Evolutionary conservation across 2,113 vertebrate species (phyloP).

Genomic region (Carassius gibelio): DNA sequence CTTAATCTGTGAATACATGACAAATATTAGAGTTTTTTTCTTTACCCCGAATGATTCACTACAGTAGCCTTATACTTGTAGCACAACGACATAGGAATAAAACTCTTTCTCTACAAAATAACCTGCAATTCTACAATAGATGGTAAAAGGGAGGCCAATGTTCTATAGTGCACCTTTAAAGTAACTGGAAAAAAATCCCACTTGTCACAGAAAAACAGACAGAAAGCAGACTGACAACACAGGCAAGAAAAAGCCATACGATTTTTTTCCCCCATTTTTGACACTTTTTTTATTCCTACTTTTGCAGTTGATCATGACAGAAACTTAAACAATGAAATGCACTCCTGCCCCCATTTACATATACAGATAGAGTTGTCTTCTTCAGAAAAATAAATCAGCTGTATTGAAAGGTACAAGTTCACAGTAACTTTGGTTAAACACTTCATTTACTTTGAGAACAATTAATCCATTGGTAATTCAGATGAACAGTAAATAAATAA

Average conservation of each 20-base stretch:
- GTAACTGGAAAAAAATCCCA: too few species aligned
- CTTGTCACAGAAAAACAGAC: neutral
- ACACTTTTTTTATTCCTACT: slow-evolving; percentile 83
- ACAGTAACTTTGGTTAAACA: slow-evolving; percentile 99
- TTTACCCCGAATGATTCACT: neutral
- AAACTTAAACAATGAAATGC: slow-evolving; percentile 83
- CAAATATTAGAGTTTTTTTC: neutral
- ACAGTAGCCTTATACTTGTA: neutral
- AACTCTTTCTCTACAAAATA: neutral
- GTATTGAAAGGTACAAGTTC: slow-evolving; percentile 89
- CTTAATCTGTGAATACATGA: neutral
- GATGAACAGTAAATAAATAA: slow-evolving; percentile 53
- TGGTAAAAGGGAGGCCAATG: too few species aligned
- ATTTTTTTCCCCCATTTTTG: neutral
- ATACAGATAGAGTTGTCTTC: slow-evolving; percentile 79
- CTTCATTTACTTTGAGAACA: slow-evolving; percentile 83
- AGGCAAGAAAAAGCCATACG: slow-evolving; percentile 13
- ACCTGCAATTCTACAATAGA: too few species aligned
- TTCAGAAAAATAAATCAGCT: slow-evolving; percentile 92
- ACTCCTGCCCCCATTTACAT: slow-evolving; percentile 69
- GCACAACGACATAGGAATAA: neutral
- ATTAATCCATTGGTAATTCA: slow-evolving; percentile 71
- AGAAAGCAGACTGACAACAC: neutral
- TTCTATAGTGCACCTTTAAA: too few species aligned
- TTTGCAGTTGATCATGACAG: slow-evolving; percentile 93